Conservation (phyloP, 2,113 vertebrate species). For the Cyrtonyx montezumae region DNA sequence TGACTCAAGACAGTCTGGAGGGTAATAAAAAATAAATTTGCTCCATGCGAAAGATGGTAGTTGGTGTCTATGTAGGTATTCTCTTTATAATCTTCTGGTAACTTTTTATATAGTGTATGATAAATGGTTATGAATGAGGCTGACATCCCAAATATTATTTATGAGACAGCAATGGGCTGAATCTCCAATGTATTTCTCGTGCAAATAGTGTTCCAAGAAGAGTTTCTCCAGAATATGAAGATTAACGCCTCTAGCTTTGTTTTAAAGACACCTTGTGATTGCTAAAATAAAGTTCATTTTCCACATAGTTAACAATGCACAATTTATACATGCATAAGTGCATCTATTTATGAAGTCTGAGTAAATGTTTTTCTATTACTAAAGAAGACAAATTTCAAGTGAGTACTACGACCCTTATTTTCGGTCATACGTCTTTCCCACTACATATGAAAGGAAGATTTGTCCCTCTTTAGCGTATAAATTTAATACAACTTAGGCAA, state of each 20-base stretch:
- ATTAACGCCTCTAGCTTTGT: not conserved
- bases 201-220: not conserved
- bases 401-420: not conserved
- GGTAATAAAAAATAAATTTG: not conserved
- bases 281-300: not conserved
- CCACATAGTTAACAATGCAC: not conserved
- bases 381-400: not conserved
- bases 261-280: not conserved
- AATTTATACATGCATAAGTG: not conserved
- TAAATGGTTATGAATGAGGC: not conserved
- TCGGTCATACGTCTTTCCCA: not conserved
- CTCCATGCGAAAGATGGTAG: not conserved
- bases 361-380: not conserved
- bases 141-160: not conserved
- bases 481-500: not conserved
- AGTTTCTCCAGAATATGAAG: not conserved
- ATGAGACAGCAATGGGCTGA: not conserved
- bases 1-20: not conserved
- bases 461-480: not conserved
- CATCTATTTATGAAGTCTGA: not conserved
- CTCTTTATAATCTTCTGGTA: not conserved
- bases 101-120: not conserved
- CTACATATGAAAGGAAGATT: not conserved
- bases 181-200: not conserved
- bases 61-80: not conserved